Evolutionary conservation across 2,113 vertebrate species (phyloP).

Genomic region (Nanorana parkeri): DNA sequence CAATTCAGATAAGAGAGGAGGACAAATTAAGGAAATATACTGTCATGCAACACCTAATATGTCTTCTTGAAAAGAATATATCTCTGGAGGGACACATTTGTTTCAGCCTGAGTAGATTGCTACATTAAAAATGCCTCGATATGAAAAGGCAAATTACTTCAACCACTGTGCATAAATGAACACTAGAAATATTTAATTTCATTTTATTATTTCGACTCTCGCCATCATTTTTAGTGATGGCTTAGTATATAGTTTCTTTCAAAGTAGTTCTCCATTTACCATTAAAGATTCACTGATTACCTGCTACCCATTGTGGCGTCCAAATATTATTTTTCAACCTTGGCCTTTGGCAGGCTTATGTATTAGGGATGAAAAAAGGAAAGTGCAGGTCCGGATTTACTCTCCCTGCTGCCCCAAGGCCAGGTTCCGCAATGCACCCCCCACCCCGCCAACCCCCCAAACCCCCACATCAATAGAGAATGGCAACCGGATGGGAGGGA

Average conservation of each 20-base stretch:
- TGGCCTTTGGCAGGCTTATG: too few relatives aligned
- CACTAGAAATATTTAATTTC: constrained; percentile 50
- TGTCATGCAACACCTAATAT: constrained; percentile 58
- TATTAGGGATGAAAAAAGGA: too few relatives aligned
- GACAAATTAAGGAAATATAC: constrained; percentile 58
- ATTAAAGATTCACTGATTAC: too few relatives aligned
- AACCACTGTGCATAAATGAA: constrained; percentile 47
- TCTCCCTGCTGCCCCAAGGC: too few relatives aligned
- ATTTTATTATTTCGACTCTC: constrained; percentile 27
- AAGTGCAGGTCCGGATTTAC: too few relatives aligned
- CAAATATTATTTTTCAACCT: too few relatives aligned
- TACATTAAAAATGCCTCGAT: constrained; percentile 55
- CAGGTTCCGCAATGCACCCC: too few relatives aligned
- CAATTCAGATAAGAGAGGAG: constrained; percentile 53
- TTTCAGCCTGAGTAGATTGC: constrained; percentile 55
- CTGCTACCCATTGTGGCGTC: too few relatives aligned
- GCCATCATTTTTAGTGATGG: neutral
- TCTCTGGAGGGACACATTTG: constrained; percentile 56
- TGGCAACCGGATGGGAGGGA: too few relatives aligned
- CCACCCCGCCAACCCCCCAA: too few relatives aligned
- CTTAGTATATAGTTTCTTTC: constrained; percentile 1
- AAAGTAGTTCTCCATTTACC: neutral
- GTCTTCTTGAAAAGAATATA: constrained; percentile 54
- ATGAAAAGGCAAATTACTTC: constrained; percentile 53
- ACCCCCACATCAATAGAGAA: too few relatives aligned